A percentile compares a stretch with the other conserved stretches of the same genome.
Evolutionary conservation across 2,888 invertebrate species (phyloP).

Genomic region (Drosophila eohydei): DNA sequence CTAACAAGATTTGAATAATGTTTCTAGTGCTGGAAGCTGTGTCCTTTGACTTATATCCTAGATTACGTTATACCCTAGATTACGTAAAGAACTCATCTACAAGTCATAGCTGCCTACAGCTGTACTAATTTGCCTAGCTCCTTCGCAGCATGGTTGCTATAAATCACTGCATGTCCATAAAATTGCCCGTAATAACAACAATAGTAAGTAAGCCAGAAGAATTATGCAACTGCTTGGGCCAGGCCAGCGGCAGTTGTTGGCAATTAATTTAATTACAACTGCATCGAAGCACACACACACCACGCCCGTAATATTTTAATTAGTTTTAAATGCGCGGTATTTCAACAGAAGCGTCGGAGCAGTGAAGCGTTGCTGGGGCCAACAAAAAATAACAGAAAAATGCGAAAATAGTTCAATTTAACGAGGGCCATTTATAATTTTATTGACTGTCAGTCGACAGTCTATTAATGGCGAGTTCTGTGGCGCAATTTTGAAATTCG

Average conservation of each 20-base stretch:
- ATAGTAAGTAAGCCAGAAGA: conserved; percentile 18
- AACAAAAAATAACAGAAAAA: conserved; percentile 24
- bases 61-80: no score
- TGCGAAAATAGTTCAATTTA: conserved; percentile 64
- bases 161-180: conserved; percentile 14
- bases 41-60: not conserved
- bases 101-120: not conserved
- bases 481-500: conserved; percentile 62
- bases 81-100: not conserved
- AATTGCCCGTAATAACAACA: conserved; percentile 27
- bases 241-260: conserved; percentile 42
- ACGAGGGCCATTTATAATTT: conserved; percentile 75
- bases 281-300: conserved; percentile 60
- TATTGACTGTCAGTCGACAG: conserved; percentile 62
- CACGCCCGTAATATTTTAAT: conserved; percentile 73
- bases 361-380: conserved; percentile 49
- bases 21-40: not conserved
- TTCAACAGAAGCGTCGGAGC: conserved; percentile 43
- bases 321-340: conserved; percentile 64
- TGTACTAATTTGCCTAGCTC: not conserved
- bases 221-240: conserved; percentile 50
- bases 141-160: not conserved
- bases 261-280: conserved; percentile 70
- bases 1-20: not conserved
- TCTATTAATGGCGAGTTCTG: conserved; percentile 57